Evolutionary conservation across 2,113 vertebrate genomes (phyloP), one percentile per base, ranked within the genome.

Genomic region (Ictalurus punctatus): DNA sequence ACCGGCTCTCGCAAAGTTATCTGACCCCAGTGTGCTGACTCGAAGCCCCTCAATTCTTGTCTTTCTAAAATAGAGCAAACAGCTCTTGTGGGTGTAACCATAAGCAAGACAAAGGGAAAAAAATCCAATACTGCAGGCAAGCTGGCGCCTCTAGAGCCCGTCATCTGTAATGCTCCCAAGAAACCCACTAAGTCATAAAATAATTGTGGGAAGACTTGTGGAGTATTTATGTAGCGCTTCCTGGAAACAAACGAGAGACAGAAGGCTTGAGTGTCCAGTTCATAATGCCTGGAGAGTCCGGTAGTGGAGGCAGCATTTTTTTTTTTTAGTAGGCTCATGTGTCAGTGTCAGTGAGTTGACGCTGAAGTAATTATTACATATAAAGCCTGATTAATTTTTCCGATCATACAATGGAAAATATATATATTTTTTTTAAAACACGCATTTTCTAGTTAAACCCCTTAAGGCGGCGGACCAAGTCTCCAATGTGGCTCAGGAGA

Each of bases 191-290:
- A 61, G 86, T 91, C 90, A 90, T 88, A 86, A 86, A 91, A 91
- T 90, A 91, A 90, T 90, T 91, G 88, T 88, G 83, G 86, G 69
- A 90, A 86, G 80, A 91, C 86, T 91, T 56, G 27, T 80, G 73
- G 86, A 71, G 90, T 86, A 91, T 91, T 91, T 90, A 84, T 88
- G 88, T 76, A 80, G 83, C 10, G 71, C 85, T 91, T 88, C 79
- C 89, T 83, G 83, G 90, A 90, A 83, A 84, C 86, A 88, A 88
- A 87, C 82, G 84, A 76, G 78, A 91, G 89, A 91, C 90, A 89
- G 89, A 89, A 78, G 88, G 65, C 74, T 86, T 56, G 30, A 89
- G 86, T 86, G 86, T 71, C 69, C 79, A 30, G 86, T 90, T 48
- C 52, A 61, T 88, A 40, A 88, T 83, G 59, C 19, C n/a, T 6